Evolutionary conservation across 2,797 vertebrate species (phyloP).

Genomic region (Anguilla obscura): DNA sequence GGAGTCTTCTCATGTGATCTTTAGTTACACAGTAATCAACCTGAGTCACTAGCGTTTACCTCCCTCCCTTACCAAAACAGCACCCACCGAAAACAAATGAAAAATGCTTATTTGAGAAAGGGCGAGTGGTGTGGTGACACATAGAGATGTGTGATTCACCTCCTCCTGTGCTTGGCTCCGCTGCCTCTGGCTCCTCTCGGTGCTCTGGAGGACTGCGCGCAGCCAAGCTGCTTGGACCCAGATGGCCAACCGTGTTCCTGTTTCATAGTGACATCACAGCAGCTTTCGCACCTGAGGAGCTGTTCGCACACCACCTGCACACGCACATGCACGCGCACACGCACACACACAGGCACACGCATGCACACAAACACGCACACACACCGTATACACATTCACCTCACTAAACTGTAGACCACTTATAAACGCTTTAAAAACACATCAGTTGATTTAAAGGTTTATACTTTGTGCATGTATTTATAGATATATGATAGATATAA

Average conservation of each 20-base stretch:
- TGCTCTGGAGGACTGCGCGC: conserved; percentile 30
- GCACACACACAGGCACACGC: neutral
- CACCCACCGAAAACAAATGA: conserved; percentile 51
- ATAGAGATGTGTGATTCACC: conserved; percentile 66
- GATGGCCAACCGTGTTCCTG: neutral
- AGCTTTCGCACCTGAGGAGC: neutral
- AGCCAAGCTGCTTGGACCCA: conserved; percentile 35
- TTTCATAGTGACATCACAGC: neutral
- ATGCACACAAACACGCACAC: conserved; percentile 24
- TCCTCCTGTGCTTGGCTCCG: conserved; percentile 16
- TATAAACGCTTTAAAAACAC: neutral
- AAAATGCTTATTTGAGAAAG: conserved; percentile 46
- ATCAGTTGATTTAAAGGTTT: neutral
- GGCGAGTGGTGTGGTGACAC: conserved; percentile 51
- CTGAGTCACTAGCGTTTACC: conserved; percentile 60
- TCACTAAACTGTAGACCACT: neutral
- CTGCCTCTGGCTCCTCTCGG: conserved; percentile 42
- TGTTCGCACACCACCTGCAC: conserved; percentile 30
- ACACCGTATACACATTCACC: neutral
- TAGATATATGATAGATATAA: neutral
- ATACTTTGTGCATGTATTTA: neutral
- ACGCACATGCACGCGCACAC: conserved; percentile 35
- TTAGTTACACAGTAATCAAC: conserved; percentile 18
- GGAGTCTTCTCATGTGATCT: neutral
- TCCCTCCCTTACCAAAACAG: conserved; percentile 43